Base-by-base conservation (phyloP, 2,113 vertebrate genomes). In the Amazona vittata region DNA sequence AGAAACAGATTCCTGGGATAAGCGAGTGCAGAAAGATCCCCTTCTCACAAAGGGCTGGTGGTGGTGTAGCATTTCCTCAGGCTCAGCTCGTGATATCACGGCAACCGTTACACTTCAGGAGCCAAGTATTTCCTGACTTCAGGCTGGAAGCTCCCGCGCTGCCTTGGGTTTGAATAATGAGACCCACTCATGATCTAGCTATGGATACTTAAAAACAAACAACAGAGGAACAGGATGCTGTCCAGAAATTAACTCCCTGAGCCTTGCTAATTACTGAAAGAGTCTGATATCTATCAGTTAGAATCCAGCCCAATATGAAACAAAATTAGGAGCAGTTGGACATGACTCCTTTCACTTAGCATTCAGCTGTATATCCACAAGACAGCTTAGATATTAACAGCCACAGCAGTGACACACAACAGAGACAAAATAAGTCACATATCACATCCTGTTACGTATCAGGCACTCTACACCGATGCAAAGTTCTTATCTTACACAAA, bases 71-170 rank as follows among this genome's bases (percentile, higher is more conserved):
- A 76, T 60, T 94, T 96, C 86, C 88, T 86, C 37, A 75, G 31
- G 64, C 78, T 81, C 4, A 1, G n/a, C 50, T 28, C 5, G 2
- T 2, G 5, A 2, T 81, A 91, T 39, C 77, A 17, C 20, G 6
- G 29, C 31, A 87, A 86, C 94, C 22, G 15, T 96, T 96, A 94
- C 3, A 73, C 92, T 97, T 97, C 93, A 86, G 89, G 97, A 84
- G 79, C 43, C 83, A 97, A 95, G 83, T 25, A 90, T 94, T 98
- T 97, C 97, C 95, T 97, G 95, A 91, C 88, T 57, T 37, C 4
- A 21, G 28, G 88, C 93, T 96, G 96, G 97, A 96, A 97, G 96
- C 26, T 64, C 57, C 60, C 28, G 13, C 4, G 2, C 68, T 95
- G 93, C 91, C 80, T 68, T 2, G 7, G 43, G 73, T 84, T 90